A percentile compares a stretch with the other conserved stretches of the same genome.
These are phyloP conservation scores for Prunella strophiata DNA, from an alignment of 2,797 vertebrate species.

Conservation along the genomic window DNA sequence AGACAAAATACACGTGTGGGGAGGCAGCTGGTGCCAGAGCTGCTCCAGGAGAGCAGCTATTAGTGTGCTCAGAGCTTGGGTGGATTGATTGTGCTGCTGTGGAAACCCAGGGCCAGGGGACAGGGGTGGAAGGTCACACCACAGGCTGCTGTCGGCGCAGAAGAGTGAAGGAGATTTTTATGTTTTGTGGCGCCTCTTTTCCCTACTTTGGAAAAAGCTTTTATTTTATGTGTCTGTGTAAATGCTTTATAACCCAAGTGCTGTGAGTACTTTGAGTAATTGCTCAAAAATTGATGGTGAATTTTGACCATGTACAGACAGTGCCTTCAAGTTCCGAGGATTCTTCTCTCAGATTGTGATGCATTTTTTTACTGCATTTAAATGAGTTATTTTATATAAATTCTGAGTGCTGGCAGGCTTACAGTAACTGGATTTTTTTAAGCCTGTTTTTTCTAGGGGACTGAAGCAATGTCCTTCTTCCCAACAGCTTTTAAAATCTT, in stretches of 20 bases:
- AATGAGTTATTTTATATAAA: slow-evolving; percentile 13
- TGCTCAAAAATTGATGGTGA: background rate
- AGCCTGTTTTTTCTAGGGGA: background rate
- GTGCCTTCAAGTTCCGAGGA: background rate
- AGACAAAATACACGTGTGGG: background rate
- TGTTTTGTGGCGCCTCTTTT: background rate
- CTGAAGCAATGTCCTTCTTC: background rate
- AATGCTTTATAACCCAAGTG: background rate
- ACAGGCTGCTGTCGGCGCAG: accelerated
- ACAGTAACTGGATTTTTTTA: background rate
- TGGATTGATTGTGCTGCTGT: background rate
- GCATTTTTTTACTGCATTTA: slow-evolving; percentile 3
- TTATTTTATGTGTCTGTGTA: background rate
- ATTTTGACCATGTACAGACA: slow-evolving; percentile 2
- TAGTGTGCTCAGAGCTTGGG: background rate
- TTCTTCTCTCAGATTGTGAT: background rate
- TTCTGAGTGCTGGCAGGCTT: slow-evolving; percentile 7
- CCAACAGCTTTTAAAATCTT: background rate
- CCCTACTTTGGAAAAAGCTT: background rate
- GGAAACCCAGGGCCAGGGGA: background rate
- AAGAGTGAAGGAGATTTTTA: background rate
- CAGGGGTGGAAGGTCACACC: background rate
- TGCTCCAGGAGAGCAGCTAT: background rate
- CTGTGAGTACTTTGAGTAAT: background rate
- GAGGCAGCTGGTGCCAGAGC: background rate